Conservation (phyloP, 53 echinoderm and acorn worm genomes). For the Astropecten irregularis region DNA sequence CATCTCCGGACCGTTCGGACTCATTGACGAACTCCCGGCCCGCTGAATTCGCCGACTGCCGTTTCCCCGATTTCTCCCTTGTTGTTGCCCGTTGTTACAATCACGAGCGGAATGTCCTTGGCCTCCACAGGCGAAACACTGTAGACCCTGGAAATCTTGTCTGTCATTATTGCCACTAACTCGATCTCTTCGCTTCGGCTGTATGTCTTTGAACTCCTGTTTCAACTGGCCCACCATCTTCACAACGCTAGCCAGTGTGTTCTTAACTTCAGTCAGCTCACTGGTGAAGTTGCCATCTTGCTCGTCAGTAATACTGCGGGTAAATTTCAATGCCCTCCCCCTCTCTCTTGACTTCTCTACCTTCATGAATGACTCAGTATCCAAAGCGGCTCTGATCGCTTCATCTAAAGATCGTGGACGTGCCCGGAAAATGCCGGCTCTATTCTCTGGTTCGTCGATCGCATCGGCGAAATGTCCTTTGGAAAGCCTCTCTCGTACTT, state of each 20-base stretch:
- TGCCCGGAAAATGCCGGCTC: slow-evolving; percentile 43
- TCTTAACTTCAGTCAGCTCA: background rate
- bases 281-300: background rate
- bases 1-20: too few relatives aligned
- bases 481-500: slow-evolving; percentile 21
- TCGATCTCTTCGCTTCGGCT: background rate
- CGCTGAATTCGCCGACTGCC: too few relatives aligned
- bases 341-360: background rate
- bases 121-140: background rate
- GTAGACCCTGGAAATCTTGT: background rate
- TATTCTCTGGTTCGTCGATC: slow-evolving; percentile 39
- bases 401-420: too few relatives aligned
- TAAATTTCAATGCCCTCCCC: background rate
- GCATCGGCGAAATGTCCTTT: slow-evolving; percentile 58
- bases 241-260: background rate
- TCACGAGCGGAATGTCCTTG: too few relatives aligned
- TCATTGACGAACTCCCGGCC: too few relatives aligned
- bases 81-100: background rate
- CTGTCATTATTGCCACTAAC: background rate
- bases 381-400: too few relatives aligned
- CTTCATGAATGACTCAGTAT: background rate
- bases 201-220: too few relatives aligned
- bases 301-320: background rate
- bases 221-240: background rate
- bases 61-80: too few relatives aligned